Base-by-base conservation (phyloP, 2,888 invertebrate genomes). In the Amphipoea lucens region DNA sequence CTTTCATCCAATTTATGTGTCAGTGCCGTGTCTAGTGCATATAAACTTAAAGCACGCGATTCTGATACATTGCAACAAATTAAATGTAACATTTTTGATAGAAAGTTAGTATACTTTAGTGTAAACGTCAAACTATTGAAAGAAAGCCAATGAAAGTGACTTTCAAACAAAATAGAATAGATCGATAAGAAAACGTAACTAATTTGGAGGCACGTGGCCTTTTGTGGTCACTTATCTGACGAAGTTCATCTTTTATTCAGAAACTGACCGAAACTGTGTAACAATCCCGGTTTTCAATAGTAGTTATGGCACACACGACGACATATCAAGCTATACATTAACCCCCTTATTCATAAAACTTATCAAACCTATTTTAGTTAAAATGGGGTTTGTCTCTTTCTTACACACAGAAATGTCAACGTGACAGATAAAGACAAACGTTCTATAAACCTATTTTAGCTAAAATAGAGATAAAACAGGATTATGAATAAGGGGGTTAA, bases 81-180 rank as follows among this genome's bases (percentile, higher is more conserved):
- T 81, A 76, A 76, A 89, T 75, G 71, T 75, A 72, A 77, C 78
- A 67, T 83, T 88, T 89, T 89, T 72, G 63, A 76, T 88, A 84
- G 88, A 89, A 89, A 88, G 84, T 83, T 23, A 69, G 76, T 78
- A 51, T 77, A 79, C 70, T 81, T 81, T 77, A 77, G 66, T 71
- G 60, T n/a, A 71, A 76, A 72, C 42, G 63, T 60, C 68, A 70
- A 73, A 79, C 17, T 62, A 63, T 79, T 72, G n/a, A 70, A 85
- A 86, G 84, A 88, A 88, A 86, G 82, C 12, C 45, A 80, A 86
- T 42, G 82, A 88, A 87, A 86, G 88, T 80, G 11, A 66, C 82
- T 88, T 88, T 88, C 78, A 87, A 81, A 80, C 78, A 87, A 81
- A 80, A 60, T 73, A 17, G 66, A 84, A 79, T 77, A 83, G 79